Evolutionary conservation across 2,888 invertebrate species (phyloP), one percentile per base, ranked within the genome.

Genomic region (Branchellion lobata): DNA sequence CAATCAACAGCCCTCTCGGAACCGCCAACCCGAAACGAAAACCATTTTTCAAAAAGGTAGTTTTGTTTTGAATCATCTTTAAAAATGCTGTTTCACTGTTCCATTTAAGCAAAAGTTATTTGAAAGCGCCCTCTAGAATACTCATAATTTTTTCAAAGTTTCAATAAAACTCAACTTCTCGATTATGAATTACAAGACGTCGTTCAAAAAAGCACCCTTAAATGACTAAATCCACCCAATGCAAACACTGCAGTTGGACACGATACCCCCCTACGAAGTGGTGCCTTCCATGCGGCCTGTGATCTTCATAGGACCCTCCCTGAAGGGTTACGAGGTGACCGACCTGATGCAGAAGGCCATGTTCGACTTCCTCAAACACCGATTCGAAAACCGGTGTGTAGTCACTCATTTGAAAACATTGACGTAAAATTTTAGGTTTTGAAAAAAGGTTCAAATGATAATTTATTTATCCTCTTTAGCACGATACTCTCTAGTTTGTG

Each of bases 321-420:
- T 99, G 85, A 99, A 99, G 89, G 98, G 98, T 83, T 99, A 99
- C 90, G 97, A 99, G 90, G 98, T 99, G 86, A 99, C 99, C 79
- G 99, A 99, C 88, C 99, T 99, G 99, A 99, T 99, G 99, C 99
- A 99, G 90, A 99, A 99, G 90, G 99, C 99, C 83, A 92, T 99
- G 84, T 99, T 99, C 89, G 99, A 99, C 90, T 99, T 94, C 90
- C 91, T 99, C 84, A 99, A 99, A 89, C 95, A 97, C 90, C 92
- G 94, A 85, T 99, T 99, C 88, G 96, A 97, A 90, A 97, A 97
- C 89, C n/a, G n/a, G 93, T 94, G 95, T 95, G 85, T 86, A 90
- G 53, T 2, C 31, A 29, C 14, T 21, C 33, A 14, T 72, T 27
- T 72, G 14, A 18, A 24, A 14, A 27, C 21, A 24, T 2, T 29